A percentile compares a stretch with the other conserved stretches of the same genome.
These are phyloP conservation scores for Eumacrocentrus americanus DNA, from an alignment of 2,888 invertebrate genomes.

Conservation along the genomic window DNA sequence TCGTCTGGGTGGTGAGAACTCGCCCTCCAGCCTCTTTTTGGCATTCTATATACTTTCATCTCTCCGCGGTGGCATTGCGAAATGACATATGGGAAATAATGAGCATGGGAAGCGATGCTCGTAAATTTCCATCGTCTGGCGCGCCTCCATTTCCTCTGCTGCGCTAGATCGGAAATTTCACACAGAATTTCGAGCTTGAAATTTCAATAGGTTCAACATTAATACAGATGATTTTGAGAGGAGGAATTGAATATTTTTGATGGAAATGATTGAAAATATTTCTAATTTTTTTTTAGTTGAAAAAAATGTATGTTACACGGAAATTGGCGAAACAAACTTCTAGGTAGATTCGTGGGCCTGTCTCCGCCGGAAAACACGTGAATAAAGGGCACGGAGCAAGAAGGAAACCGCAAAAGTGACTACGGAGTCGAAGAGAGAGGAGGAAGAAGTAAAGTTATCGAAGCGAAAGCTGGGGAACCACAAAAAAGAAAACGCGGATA, in stretches of 20 bases:
- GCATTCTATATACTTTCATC: constrained; percentile 17
- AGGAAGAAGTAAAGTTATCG: constrained; percentile 27
- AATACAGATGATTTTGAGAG: no score
- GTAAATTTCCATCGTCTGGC: background rate
- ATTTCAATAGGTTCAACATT: background rate
- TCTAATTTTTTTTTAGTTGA: background rate
- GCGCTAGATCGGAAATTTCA: background rate
- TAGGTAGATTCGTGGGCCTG: constrained; percentile 23
- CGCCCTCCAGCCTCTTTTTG: constrained; percentile 5
- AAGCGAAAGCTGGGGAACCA: constrained; percentile 31
- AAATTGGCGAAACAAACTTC: constrained; percentile 20
- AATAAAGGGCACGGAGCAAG: constrained; percentile 34
- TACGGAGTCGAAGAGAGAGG: constrained; percentile 7
- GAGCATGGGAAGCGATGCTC: background rate
- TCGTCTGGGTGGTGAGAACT: no score
- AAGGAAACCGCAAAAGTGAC: constrained; percentile 14
- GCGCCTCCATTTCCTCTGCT: background rate
- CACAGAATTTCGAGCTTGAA: background rate
- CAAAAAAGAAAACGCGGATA: constrained; percentile 17
- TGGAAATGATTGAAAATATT: background rate
- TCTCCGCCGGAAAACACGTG: constrained; percentile 41
- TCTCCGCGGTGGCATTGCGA: constrained; percentile 11
- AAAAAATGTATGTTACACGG: background rate
- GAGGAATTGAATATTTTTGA: no score
- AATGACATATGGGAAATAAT: background rate